Evolutionary conservation across 2,797 vertebrate species (phyloP), one percentile per base, ranked within the genome.

Genomic region (Pipistrellus pipistrellus): DNA sequence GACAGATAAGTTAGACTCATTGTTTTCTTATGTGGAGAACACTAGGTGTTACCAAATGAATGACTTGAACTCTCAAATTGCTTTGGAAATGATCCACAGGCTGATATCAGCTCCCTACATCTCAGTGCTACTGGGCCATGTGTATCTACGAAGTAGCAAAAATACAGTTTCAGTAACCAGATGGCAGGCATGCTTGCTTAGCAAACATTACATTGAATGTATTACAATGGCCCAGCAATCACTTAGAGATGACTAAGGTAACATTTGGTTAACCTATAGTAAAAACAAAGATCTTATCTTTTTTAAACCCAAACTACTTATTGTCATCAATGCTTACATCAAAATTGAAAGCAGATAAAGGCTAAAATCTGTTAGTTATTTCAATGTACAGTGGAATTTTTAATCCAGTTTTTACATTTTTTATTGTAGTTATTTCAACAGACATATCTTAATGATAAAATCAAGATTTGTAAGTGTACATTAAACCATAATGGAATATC

Each of bases 171-270:
- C 95, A 85, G 95, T 90, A 95, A 95, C 85, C 97, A 98, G 97
- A 96, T 97, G 97, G 93, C 95, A 96, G 95, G 85, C 91, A 80
- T 96, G 93, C 88, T 85, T 73, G 66, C 95, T 95, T 97, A 96
- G 93, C 96, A 98, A 96, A 97, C 92, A 97, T 94, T 83, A 35
- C 90, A n/a, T 76, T 96, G 96, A 97, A 95, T 96, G 96, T 96
- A 96, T 97, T 96, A 90, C 95, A 92, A 59, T 4, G 53, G 88
- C 89, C 84, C 82, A 94, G 85, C 38, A 96, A 96, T 97, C 96
- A 96, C 89, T 97, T 81, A 73, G 91, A 96, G 90, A 95, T 97
- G 96, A 96, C 92, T 95, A 92, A 96, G 96, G 88, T 91, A 96
- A 96, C 96, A 96, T 88, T 95, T 95, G 95, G 96, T 92, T 96